Base-by-base conservation (phyloP, 2,888 invertebrate genomes). In the Drosophila longiperda region DNA sequence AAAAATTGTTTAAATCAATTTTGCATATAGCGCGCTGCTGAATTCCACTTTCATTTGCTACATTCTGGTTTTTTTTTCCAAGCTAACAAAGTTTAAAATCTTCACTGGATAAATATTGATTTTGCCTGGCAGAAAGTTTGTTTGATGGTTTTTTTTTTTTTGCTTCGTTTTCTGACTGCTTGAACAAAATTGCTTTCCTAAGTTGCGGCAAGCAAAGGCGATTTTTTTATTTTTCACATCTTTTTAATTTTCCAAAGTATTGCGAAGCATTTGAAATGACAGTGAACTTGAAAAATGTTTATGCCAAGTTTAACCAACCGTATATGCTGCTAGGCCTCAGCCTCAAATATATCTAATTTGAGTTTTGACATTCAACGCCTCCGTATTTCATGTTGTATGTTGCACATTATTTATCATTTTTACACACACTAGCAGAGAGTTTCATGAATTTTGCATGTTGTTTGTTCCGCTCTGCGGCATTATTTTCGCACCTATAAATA, bases 1-100 rank as follows among this genome's bases (percentile, higher is more conserved):
- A 83, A 87, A 85, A 63, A 75, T 73, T 76, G 68, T 64, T 87
- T 74, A 84, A 84, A 89, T 83, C 82, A 89, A 80, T 88, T 86
- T 77, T 29, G 69, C 68, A 67, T 66, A 66, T 63, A 54, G 55
- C 70, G 48, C 67, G 57, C 67, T 63, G 50, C 61, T 62, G 45
- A 68, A 73, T 61, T 72, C 62, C 60, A 68, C 62, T 70, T 73
- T 73, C 32, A 49, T 65, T 61, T 60, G 40, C 48, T 49, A 49
- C 55, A 57, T 57, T 52, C 42, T 32, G 20, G 29, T 42, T 42
- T 52, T 33, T 48, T 50, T 36, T 26, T 45, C 17, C 57, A 42
- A 63, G 68, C 49, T 42, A 58, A 55, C 77, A 77, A 74, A 77
- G 78, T 83, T 70, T 48, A 83, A 79, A 77, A 67, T 68, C 59